These are phyloP conservation scores for Sander lucioperca DNA, from an alignment of 2,113 vertebrate genomes.

Conservation along the genomic window DNA sequence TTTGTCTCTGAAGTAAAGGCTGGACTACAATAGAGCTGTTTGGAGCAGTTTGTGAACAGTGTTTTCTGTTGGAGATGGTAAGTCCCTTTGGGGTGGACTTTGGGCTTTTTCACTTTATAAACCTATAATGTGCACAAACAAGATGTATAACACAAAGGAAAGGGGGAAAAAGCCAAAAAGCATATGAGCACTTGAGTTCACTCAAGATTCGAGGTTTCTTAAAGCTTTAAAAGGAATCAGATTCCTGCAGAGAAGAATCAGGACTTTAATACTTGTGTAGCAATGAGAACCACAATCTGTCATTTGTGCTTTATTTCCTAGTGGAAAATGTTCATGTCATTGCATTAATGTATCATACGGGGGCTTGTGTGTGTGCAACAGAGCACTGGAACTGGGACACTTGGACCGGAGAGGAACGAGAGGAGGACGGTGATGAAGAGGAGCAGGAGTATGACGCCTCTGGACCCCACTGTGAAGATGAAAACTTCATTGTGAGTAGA, in stretches of 20 bases:
- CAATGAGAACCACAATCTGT: not conserved
- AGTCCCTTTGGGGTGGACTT: too few species aligned
- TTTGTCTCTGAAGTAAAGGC: too few species aligned
- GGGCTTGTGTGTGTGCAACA: conserved; percentile 56
- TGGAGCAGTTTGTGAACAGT: too few species aligned
- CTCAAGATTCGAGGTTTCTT: not conserved
- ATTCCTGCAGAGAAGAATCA: not conserved
- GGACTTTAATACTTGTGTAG: not conserved
- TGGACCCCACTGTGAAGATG: conserved; percentile 87
- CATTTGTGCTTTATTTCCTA: too few species aligned
- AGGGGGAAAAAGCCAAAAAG: too few species aligned
- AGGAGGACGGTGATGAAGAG: conserved; percentile 46
- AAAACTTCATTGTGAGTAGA: conserved; percentile 85
- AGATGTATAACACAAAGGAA: too few species aligned
- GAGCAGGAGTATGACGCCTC: conserved; percentile 43
- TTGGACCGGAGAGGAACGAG: conserved; percentile 81
- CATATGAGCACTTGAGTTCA: too few species aligned
- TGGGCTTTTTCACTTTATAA: too few species aligned
- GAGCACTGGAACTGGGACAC: conserved; percentile 94
- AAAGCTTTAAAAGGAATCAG: not conserved
- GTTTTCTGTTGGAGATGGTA: too few species aligned
- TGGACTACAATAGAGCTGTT: too few species aligned
- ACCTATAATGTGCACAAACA: too few species aligned
- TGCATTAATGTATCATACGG: not conserved
- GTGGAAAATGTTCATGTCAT: not conserved